phyloP scores from a whole-genome alignment of 1,140 invertebrate genomes.

The Caenorhabditis inopinata region DNA sequence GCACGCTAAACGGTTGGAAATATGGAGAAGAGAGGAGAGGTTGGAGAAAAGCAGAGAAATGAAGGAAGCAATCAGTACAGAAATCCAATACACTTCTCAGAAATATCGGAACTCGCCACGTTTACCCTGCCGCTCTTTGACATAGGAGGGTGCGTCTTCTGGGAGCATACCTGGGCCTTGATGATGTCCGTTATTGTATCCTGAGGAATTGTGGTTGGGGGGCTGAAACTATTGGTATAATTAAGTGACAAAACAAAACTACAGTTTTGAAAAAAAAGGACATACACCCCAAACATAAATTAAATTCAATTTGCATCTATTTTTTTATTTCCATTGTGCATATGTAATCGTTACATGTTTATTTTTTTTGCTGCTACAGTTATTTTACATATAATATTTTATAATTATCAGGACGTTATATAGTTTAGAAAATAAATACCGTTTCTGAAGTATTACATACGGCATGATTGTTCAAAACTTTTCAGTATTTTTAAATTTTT shows the following conservation, averaged over 20 bases:
- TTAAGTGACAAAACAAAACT: no score
- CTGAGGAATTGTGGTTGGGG: not conserved
- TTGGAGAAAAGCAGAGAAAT: not conserved
- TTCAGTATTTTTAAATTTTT: no score
- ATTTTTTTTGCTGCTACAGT: no score
- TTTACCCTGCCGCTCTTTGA: slow-evolving; percentile 78
- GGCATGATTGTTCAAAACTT: no score
- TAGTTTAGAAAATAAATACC: no score
- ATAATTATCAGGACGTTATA: no score
- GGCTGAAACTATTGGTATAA: slow-evolving; percentile 11
- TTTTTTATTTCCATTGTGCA: no score
- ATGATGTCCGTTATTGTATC: slow-evolving; percentile 37
- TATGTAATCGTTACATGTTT: no score
- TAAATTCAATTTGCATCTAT: no score
- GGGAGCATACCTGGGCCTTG: slow-evolving; percentile 54
- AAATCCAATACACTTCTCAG: no score
- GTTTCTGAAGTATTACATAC: no score
- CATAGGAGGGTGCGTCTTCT: slow-evolving; percentile 63
- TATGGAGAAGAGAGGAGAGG: not conserved
- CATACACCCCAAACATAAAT: not conserved
- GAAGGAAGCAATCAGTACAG: not conserved
- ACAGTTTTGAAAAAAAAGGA: not conserved
- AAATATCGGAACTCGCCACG: slow-evolving; percentile 95
- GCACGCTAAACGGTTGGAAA: not conserved
- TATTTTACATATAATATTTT: no score